Evolutionary conservation across 2,888 invertebrate species (phyloP).

Genomic region (Eristalis tenax): DNA sequence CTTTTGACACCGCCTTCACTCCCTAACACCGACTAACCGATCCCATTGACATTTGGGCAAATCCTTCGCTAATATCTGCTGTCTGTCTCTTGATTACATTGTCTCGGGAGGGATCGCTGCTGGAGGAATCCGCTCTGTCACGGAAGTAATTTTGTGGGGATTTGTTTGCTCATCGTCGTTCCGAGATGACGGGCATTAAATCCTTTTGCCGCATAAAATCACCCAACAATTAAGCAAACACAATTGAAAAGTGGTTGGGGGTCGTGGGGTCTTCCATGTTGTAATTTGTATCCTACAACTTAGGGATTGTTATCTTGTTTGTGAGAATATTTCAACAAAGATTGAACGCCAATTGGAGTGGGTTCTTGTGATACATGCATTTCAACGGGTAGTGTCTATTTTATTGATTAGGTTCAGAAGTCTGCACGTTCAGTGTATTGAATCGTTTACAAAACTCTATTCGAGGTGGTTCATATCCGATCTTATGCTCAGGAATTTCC

Average conservation of each 20-base stretch:
- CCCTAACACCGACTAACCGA: conserved; percentile 24
- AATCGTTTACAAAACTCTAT: too few species aligned
- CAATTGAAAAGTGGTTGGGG: conserved; percentile 35
- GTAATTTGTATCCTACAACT: conserved; percentile 3
- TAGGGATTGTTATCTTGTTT: conserved; percentile 1
- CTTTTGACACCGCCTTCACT: conserved; percentile 38
- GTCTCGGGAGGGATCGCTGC: conserved; percentile 26
- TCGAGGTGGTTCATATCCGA: too few species aligned
- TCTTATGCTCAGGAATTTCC: too few species aligned
- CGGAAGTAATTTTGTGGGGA: conserved; percentile 69
- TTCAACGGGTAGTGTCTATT: too few species aligned
- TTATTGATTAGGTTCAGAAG: too few species aligned
- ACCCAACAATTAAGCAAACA: conserved; percentile 68
- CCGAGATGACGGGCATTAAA: conserved; percentile 57
- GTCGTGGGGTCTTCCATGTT: conserved; percentile 1
- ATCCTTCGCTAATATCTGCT: conserved; percentile 70
- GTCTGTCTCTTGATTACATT: conserved; percentile 69
- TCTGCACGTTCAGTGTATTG: too few species aligned
- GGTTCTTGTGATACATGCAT: neutral
- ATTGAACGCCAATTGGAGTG: neutral
- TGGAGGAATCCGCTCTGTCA: conserved; percentile 53
- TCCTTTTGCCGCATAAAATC: conserved; percentile 65
- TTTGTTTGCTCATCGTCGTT: conserved; percentile 61
- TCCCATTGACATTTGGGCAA: conserved; percentile 66
- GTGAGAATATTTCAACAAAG: neutral